phyloP scores from a whole-genome alignment of 2,113 vertebrate species.

The Colinus virginianus region DNA sequence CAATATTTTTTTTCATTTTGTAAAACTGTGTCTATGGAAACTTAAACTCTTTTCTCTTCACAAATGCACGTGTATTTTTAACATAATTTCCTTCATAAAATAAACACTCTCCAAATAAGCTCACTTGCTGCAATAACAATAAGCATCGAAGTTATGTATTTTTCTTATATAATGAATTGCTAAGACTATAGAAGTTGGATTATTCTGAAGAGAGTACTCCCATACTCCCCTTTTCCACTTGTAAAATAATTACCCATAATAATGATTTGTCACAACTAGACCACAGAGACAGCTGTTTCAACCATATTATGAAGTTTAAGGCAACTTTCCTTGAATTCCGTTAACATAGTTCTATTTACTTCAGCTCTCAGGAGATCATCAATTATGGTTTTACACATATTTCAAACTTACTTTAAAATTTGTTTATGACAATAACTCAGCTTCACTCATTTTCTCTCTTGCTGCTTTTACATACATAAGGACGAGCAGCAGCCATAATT shows the following conservation, averaged over 20 bases:
- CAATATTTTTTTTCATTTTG: neutral
- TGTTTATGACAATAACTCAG: neutral
- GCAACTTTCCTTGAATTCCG: neutral
- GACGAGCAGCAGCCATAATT: no score
- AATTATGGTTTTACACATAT: neutral
- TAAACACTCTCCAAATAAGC: neutral
- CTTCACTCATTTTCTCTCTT: neutral
- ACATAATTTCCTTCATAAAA: neutral
- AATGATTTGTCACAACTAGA: neutral
- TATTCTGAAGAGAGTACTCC: neutral
- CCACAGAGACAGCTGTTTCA: neutral
- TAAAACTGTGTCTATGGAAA: neutral
- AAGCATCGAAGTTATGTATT: neutral
- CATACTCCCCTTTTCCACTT: neutral
- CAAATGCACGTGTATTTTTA: neutral
- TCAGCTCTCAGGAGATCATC: neutral
- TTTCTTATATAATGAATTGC: neutral
- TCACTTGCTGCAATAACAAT: slow-evolving; percentile 1
- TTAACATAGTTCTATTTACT: neutral
- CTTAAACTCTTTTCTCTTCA: neutral
- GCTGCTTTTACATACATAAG: neutral
- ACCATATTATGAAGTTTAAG: neutral
- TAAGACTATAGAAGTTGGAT: neutral
- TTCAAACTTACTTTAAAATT: neutral
- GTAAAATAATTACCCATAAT: neutral